Conservation (phyloP, 2,113 vertebrate species). For the Python bivittatus region DNA sequence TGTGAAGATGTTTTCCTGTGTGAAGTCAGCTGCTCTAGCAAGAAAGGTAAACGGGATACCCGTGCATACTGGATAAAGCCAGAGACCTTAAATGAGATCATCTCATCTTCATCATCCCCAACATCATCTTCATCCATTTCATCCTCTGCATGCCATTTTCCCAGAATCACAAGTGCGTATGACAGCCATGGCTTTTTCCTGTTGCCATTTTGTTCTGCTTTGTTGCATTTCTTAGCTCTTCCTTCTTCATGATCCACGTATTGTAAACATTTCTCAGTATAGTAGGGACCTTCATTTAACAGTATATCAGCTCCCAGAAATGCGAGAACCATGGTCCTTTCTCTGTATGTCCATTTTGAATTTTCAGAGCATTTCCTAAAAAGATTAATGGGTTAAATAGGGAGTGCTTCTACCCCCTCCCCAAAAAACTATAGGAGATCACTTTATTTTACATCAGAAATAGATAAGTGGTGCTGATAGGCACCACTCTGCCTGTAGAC, state of each 20-base stretch:
- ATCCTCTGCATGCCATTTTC: slow-evolving; percentile 80
- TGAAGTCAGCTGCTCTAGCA: slow-evolving; percentile 76
- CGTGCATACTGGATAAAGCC: slow-evolving; percentile 96
- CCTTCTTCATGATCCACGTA: slow-evolving; percentile 24
- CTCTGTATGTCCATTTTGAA: neutral
- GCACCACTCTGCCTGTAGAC: neutral
- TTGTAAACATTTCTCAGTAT: neutral
- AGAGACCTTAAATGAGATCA: slow-evolving; percentile 66
- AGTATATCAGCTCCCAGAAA: neutral
- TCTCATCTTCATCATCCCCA: slow-evolving; percentile 66
- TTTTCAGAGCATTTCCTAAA: slow-evolving; percentile 5
- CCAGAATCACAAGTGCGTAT: slow-evolving; percentile 81
- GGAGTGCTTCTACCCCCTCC: neutral
- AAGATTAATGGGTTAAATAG: neutral
- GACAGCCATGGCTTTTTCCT: slow-evolving; percentile 56
- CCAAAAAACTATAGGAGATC: neutral
- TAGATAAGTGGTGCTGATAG: neutral
- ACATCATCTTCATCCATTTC: slow-evolving; percentile 70
- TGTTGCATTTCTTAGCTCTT: slow-evolving; percentile 40
- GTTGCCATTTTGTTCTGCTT: slow-evolving; percentile 41
- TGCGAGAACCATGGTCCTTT: neutral
- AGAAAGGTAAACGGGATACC: slow-evolving; percentile 89
- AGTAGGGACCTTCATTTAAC: slow-evolving; percentile 3
- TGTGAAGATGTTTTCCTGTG: slow-evolving; percentile 83
- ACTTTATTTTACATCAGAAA: neutral